A percentile compares a stretch with the other conserved stretches of the same genome.
These are phyloP conservation scores for Drosophila paramelanica DNA, from an alignment of 2,888 invertebrate genomes.

Conservation along the genomic window DNA sequence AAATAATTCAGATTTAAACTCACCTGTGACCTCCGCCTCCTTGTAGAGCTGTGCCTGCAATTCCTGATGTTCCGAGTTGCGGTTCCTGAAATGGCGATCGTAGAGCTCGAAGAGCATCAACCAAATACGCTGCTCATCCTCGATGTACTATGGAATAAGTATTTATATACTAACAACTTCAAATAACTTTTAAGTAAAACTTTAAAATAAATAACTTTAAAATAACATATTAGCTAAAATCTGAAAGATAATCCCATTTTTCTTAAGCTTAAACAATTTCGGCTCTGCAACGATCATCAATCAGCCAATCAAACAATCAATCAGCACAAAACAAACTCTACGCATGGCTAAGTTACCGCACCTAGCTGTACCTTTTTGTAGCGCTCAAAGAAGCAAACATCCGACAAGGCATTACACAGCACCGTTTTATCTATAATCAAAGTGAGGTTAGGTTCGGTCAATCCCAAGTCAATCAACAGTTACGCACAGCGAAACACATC, in stretches of 20 bases:
- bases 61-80: conserved; percentile 78
- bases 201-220: too few relatives aligned
- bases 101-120: conserved; percentile 87
- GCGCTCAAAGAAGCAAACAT: conserved; percentile 85
- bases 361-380: conserved; percentile 72
- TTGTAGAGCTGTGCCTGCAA: conserved; percentile 74
- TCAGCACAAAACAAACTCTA: not conserved
- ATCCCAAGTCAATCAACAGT: not conserved
- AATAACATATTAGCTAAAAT: too few relatives aligned
- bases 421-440: conserved; percentile 85
- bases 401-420: conserved; percentile 85
- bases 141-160: conserved; percentile 62
- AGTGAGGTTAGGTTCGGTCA: not conserved
- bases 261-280: not conserved
- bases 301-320: not conserved
- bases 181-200: too few relatives aligned
- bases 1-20: not conserved
- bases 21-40: conserved; percentile 80
- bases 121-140: conserved; percentile 85
- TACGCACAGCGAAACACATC: conserved; percentile 87
- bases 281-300: not conserved
- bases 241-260: too few relatives aligned
- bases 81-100: conserved; percentile 85
- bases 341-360: not conserved
- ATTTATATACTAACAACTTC: not conserved